Evolutionary conservation across 2,888 invertebrate species (phyloP).

Genomic region (Ormyrus labotus): DNA sequence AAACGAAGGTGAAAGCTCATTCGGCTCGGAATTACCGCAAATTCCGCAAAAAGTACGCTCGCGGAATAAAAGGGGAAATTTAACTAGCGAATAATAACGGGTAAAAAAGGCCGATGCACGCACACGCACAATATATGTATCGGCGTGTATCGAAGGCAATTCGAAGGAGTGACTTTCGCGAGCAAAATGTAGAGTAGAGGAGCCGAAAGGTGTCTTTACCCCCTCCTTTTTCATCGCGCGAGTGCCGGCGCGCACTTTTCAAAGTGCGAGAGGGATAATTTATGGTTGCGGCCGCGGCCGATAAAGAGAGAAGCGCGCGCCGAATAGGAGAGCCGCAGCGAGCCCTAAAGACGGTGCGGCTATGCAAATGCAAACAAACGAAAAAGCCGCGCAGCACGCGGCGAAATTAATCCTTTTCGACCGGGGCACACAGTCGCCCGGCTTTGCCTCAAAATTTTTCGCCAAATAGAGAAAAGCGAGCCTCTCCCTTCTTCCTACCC

Average conservation of each 20-base stretch:
- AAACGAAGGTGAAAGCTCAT: no score
- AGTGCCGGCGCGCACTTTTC: conserved; percentile 30
- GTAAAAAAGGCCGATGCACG: background rate
- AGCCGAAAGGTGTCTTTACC: conserved; percentile 31
- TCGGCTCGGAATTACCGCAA: background rate
- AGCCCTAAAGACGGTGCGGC: background rate
- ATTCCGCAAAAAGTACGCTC: background rate
- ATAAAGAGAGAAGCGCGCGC: conserved; percentile 15
- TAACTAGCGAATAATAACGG: background rate
- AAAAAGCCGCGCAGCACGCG: no score
- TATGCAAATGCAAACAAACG: background rate
- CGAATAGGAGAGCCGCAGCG: background rate
- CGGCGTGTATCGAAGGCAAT: background rate
- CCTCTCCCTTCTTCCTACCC: background rate
- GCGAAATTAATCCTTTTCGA: no score
- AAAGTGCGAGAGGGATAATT: conserved; percentile 50
- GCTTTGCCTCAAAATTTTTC: background rate
- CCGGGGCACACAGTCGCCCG: background rate
- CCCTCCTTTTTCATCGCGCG: conserved; percentile 17
- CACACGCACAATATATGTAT: background rate
- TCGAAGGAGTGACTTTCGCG: background rate
- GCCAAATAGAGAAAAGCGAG: background rate
- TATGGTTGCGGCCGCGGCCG: conserved; percentile 29
- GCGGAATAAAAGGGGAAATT: no score
- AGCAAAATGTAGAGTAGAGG: conserved; percentile 25